These are phyloP conservation scores for Bungarus multicinctus DNA, from an alignment of 2,113 vertebrate species.

Conservation along the genomic window DNA sequence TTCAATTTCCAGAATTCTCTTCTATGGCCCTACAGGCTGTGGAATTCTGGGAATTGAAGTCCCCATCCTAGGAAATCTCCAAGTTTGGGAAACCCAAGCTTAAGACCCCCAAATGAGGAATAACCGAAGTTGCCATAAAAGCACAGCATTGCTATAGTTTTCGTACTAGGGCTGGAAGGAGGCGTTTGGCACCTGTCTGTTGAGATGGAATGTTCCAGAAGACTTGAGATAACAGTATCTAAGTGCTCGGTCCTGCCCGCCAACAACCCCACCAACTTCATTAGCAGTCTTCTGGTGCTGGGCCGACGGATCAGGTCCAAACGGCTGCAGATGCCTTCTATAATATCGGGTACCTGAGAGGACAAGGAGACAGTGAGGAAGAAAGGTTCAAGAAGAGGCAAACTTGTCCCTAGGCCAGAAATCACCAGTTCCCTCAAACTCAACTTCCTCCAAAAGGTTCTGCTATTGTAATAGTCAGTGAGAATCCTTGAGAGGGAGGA, in stretches of 20 bases:
- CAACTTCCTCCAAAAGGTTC: neutral
- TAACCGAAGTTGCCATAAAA: neutral
- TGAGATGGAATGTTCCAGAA: conserved; percentile 14
- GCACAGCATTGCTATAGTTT: neutral
- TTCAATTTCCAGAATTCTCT: neutral
- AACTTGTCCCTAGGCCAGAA: neutral
- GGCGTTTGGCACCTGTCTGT: neutral
- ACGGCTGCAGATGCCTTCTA: conserved; percentile 21
- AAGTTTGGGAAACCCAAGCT: neutral
- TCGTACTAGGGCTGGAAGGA: neutral
- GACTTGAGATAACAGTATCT: neutral
- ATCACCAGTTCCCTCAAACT: neutral
- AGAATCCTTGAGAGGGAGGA: neutral
- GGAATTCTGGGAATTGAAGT: neutral
- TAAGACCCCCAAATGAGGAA: neutral
- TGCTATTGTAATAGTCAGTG: neutral
- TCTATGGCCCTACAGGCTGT: neutral
- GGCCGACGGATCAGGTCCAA: conserved; percentile 9
- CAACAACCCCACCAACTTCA: conserved; percentile 17
- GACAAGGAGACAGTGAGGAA: no score
- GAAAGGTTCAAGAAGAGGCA: no score
- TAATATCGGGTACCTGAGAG: conserved; percentile 7
- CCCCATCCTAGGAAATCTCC: neutral
- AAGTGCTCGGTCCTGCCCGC: neutral
- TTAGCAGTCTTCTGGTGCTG: neutral